Base-by-base conservation (phyloP, 2,113 vertebrate species). In the Tragulus kanchil region DNA sequence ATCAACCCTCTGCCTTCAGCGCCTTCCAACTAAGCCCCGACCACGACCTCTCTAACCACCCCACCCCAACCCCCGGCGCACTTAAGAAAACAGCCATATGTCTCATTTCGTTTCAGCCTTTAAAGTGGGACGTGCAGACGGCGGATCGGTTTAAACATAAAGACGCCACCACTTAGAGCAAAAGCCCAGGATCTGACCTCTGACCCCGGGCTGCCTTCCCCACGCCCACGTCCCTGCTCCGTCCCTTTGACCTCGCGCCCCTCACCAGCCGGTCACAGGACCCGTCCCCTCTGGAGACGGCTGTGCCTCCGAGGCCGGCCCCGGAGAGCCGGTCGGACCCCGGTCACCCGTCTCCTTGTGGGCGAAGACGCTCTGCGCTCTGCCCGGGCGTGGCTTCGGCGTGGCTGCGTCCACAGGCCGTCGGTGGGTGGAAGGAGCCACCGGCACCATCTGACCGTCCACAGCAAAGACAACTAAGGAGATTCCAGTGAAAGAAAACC, bases 151-250 rank as follows among this genome's bases (percentile, higher is more conserved):
- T 23, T 15, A 19, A 54, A 95, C 90, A 59, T 17, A 62, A 45
- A n/a, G 56, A 26, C 1, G 12, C 12, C 1, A 16, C 0, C 9
- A 16, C 65, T 31, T 4, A 58, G 59, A 48, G 90, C 25, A 26
- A 69, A n/a, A 26, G 26, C 26, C 26, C 62, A 13, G 0, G 54
- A 52, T 17, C 77, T 0, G 17, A 0, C 48, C 8, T 0, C 36
- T 3, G 21, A 36, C 3, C 10, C 19, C 4, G 0, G 8, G 21
- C 15, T 5, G 19, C 26, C 23, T 26, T 5, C 28, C 52, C 11
- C 17, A 0, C 8, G 13, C 26, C 11, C 16, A 0, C 1, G 0
- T 14, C 42, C 36, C 19, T 11, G 12, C 16, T 21, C 1, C 2
- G 1, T 19, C 50, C 19, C 75, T 31, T 17, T 28, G 8, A 21